A percentile compares a stretch with the other conserved stretches of the same genome.
phyloP scores from a whole-genome alignment of 2,888 invertebrate genomes.

The Neoaliturus tenellus region DNA sequence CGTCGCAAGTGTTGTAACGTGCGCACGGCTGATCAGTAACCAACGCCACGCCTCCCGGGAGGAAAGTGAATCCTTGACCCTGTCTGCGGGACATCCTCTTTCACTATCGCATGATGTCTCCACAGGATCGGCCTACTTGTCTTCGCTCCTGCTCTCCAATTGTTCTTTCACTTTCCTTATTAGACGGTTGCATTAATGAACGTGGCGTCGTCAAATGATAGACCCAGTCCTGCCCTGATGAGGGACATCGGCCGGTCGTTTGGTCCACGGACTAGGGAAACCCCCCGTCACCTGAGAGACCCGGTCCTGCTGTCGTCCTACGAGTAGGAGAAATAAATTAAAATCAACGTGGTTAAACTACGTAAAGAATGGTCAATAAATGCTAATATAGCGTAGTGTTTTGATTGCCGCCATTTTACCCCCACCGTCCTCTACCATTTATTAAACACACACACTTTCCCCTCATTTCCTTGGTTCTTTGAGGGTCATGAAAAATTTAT shows the following conservation, averaged over 20 bases:
- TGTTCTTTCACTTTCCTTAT: slow-evolving; percentile 52
- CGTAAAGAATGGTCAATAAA: too few relatives aligned
- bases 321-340: too few relatives aligned
- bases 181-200: slow-evolving; percentile 44
- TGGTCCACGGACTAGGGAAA: background rate
- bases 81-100: slow-evolving; percentile 5
- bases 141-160: slow-evolving; percentile 37
- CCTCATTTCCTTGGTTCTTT: too few relatives aligned
- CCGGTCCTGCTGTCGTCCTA: too few relatives aligned
- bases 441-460: too few relatives aligned
- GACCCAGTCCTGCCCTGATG: background rate
- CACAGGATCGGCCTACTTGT: slow-evolving; percentile 44
- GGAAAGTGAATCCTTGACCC: slow-evolving; percentile 26
- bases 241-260: background rate
- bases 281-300: too few relatives aligned
- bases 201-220: slow-evolving; percentile 21
- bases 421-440: too few relatives aligned
- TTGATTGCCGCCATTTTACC: too few relatives aligned
- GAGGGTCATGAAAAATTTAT: too few relatives aligned
- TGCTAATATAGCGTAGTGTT: too few relatives aligned
- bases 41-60: background rate
- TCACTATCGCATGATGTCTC: background rate
- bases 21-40: background rate
- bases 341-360: too few relatives aligned
- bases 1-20: too few relatives aligned